Conservation (phyloP, 2,888 invertebrate genomes). For the Acanthococcus lagerstroemiae region DNA sequence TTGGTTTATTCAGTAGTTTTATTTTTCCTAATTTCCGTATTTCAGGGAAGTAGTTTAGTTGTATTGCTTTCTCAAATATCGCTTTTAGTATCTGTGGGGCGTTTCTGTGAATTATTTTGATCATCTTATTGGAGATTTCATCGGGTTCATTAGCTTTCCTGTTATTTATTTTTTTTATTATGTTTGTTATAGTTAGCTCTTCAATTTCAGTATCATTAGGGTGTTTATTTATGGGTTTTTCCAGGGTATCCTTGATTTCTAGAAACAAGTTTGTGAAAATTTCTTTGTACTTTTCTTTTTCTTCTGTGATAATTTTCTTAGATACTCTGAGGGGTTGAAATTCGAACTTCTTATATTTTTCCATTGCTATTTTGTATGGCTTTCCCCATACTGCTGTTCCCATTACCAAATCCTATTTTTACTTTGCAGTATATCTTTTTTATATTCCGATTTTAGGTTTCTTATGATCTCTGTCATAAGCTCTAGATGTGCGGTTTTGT, state of each 20-base stretch:
- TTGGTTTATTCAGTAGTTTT: not conserved
- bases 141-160: not conserved
- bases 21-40: not conserved
- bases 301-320: not conserved
- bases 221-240: not conserved
- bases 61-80: not conserved
- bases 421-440: not conserved
- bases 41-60: not conserved
- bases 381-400: not conserved
- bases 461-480: not conserved
- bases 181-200: not conserved
- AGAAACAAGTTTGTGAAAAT: not conserved
- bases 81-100: not conserved
- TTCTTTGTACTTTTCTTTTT: not conserved
- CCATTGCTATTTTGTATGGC: not conserved
- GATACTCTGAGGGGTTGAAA: not conserved
- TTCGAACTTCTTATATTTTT: not conserved
- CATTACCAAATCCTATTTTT: not conserved
- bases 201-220: not conserved
- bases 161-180: not conserved
- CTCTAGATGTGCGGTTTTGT: too few species aligned
- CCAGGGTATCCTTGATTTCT: not conserved
- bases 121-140: not conserved
- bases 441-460: not conserved
- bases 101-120: not conserved